Percentiles rank a stretch among this genome's conserved stretches.
Conservation (phyloP, 2,113 vertebrate genomes). For the Heterocephalus glaber region DNA sequence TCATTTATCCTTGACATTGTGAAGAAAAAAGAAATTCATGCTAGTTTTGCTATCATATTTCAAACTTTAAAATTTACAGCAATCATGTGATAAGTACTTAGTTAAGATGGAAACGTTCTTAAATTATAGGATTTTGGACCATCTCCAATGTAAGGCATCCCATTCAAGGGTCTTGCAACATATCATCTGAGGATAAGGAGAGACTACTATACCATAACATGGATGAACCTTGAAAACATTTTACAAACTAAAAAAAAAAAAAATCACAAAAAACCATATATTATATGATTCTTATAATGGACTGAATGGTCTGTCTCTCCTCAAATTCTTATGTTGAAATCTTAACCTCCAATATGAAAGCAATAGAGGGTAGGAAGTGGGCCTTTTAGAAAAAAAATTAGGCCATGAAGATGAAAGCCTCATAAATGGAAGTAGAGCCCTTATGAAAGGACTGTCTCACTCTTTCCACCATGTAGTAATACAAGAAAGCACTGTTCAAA, state of each 20-base stretch:
- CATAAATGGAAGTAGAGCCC: background rate
- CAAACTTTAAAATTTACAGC: background rate
- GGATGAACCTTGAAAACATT: background rate
- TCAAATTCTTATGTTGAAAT: background rate
- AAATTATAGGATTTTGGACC: background rate
- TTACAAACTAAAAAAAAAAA: background rate
- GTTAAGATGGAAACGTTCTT: background rate
- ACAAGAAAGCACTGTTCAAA: background rate
- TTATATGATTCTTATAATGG: background rate
- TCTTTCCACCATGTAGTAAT: background rate
- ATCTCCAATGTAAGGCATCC: background rate
- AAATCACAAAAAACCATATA: background rate
- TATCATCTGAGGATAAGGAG: background rate
- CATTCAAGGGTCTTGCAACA: background rate
- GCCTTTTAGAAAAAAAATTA: background rate
- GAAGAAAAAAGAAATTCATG: background rate
- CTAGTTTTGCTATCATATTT: background rate
- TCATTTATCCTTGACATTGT: background rate
- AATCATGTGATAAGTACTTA: background rate
- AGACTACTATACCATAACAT: background rate
- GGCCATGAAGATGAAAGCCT: background rate
- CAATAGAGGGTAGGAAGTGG: background rate
- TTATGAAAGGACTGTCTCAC: background rate
- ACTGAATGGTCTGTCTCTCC: background rate
- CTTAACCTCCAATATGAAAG: background rate